Conservation (phyloP, 2,888 invertebrate genomes). For the Lathronympha strigana region DNA sequence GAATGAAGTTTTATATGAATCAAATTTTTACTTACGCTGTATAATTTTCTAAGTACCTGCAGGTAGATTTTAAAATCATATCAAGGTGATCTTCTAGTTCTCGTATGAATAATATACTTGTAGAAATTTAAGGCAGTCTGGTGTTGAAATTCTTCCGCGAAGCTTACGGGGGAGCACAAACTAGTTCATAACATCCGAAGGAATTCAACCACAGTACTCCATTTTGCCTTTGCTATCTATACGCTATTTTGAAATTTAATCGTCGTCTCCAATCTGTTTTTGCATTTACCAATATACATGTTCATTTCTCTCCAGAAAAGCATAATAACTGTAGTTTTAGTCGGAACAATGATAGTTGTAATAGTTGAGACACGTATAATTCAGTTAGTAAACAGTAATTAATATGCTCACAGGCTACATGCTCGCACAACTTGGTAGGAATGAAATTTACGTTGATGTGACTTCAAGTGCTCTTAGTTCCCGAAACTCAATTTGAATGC, state of each 20-base stretch:
- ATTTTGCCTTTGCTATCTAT: constrained; percentile 28
- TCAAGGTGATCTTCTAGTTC: constrained; percentile 68
- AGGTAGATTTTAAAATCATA: constrained; percentile 76
- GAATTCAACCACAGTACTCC: constrained; percentile 27
- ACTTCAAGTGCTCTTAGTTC: too few species aligned
- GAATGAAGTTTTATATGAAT: constrained; percentile 78
- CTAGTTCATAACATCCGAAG: constrained; percentile 38
- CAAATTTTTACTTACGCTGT: constrained; percentile 75
- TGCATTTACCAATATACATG: constrained; percentile 55
- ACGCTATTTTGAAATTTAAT: constrained; percentile 26
- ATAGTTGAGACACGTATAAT: constrained; percentile 31
- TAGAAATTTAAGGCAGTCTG: constrained; percentile 59
- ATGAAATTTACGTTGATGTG: too few species aligned
- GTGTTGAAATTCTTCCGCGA: constrained; percentile 48
- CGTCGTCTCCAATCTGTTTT: constrained; percentile 44
- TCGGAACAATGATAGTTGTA: constrained; percentile 42
- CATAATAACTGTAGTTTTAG: constrained; percentile 56
- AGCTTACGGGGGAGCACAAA: constrained; percentile 53
- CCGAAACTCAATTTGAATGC: too few species aligned
- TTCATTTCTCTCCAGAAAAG: constrained; percentile 50
- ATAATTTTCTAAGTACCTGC: constrained; percentile 74
- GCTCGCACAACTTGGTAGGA: constrained; percentile 7
- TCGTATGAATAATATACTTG: constrained; percentile 62
- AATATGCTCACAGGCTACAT: constrained; percentile 3
- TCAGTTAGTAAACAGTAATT: neutral